Percentiles rank a stretch among this genome's conserved stretches.
phyloP scores from a whole-genome alignment of 1,140 invertebrate genomes.

The Latrodectus geometricus region DNA sequence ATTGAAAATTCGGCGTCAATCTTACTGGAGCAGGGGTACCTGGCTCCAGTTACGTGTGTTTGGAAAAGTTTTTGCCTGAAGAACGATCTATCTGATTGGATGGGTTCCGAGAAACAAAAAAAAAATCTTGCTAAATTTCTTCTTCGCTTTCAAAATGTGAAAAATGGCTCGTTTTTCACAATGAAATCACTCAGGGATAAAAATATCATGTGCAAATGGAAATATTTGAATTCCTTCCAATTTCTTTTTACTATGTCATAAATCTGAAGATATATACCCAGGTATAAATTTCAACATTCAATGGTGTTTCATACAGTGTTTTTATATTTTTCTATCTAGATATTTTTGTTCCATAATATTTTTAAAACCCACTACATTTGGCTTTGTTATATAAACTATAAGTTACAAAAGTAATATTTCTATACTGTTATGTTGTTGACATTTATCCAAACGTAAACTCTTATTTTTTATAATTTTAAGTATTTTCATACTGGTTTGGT shows the following conservation, averaged over 20 bases:
- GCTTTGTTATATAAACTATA: too few species aligned
- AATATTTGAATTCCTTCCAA: neutral
- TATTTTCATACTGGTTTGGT: too few species aligned
- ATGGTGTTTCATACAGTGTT: too few species aligned
- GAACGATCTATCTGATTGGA: slow-evolving; percentile 30
- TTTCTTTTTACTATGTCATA: neutral
- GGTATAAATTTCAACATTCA: too few species aligned
- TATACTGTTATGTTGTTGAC: too few species aligned
- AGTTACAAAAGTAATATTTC: too few species aligned
- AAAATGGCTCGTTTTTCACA: neutral
- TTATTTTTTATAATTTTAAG: too few species aligned
- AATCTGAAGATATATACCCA: too few species aligned
- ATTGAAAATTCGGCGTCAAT: slow-evolving; percentile 27
- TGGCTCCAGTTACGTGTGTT: neutral
- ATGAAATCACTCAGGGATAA: neutral
- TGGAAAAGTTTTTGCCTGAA: neutral
- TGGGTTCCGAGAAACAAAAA: slow-evolving; percentile 23
- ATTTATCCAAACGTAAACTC: too few species aligned
- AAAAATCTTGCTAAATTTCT: slow-evolving; percentile 21
- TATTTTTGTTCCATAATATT: too few species aligned
- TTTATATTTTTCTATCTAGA: too few species aligned
- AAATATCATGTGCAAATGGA: neutral
- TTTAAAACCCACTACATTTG: too few species aligned
- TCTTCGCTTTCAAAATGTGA: neutral
- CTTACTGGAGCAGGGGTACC: neutral